Conservation (phyloP, 2,113 vertebrate species). For the Sceloporus undulatus region DNA sequence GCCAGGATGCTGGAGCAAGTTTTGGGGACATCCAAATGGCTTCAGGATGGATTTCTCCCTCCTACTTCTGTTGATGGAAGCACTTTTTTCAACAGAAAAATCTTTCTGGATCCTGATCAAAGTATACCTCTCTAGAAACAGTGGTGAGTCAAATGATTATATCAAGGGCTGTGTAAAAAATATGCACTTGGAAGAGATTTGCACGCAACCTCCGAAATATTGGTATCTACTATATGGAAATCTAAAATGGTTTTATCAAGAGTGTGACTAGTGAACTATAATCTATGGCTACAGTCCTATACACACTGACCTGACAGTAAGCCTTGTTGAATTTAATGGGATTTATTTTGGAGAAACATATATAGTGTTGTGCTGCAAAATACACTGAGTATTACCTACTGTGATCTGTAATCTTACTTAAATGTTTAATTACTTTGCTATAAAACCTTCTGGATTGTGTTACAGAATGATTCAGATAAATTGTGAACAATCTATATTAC, state of each 20-base stretch:
- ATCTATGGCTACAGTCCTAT: neutral
- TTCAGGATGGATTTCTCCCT: no score
- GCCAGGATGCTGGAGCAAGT: no score
- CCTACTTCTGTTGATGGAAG: no score
- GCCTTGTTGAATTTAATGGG: neutral
- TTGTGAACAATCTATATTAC: neutral
- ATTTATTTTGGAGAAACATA: neutral
- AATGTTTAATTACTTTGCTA: neutral
- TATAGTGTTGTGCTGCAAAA: neutral
- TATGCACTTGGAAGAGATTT: neutral
- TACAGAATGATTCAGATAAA: neutral
- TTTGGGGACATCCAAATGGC: no score
- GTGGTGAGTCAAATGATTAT: neutral
- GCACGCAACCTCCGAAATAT: neutral
- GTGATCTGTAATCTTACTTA: neutral
- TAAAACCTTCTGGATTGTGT: neutral
- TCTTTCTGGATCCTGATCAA: neutral
- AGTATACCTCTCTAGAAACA: neutral
- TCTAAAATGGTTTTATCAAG: neutral
- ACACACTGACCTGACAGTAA: neutral
- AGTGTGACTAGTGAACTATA: neutral
- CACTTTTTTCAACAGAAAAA: no score
- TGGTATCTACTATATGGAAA: constrained; percentile 1
- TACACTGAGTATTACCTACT: neutral
- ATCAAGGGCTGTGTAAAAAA: constrained; percentile 1